Evolutionary conservation across 2,113 vertebrate genomes (phyloP), one percentile per base, ranked within the genome.

Genomic region (Suricata suricatta): DNA sequence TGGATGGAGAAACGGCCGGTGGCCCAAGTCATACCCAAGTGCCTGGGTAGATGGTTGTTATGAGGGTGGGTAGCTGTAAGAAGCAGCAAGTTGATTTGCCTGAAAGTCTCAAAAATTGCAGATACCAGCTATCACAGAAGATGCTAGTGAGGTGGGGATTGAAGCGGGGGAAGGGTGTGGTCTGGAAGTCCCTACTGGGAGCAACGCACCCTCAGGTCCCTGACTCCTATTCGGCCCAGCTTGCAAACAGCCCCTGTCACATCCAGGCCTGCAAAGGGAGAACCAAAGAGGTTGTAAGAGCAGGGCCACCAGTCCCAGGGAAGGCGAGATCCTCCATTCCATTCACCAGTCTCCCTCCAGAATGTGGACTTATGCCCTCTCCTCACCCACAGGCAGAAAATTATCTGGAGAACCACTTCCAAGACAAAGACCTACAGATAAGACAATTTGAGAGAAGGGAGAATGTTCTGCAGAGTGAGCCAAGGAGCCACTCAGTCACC

Each of bases 131-230:
- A 25, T 50, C 72, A 63, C 38, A 71, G 74, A 69, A 76, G 21
- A 27, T 17, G 21, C 19, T 47, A 6, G 44, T 44, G 25, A 64
- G 27, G 44, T 0, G 3, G 7, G 4, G 11, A 27, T 2, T 13
- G 10, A 54, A 60, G 57, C 5, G 21, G 21, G 21, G 21, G 35
- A 27, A 7, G 19, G 13, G 14, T 3, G 29, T 57, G 35, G 6
- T 68, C 16, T 83, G 19, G 47, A 47, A 83, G 31, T 74, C 27
- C 35, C 31, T n/a, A 38, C 23, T 31, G 52, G 57, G 27, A 92
- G 10, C 33, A 6, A 1, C 21, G 33, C 29, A 5, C 6, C 10
- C 60, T 15, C 4, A 41, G 7, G 2, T 33, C 38, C 27, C 66
- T 21, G 8, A 38, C 8, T 29, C 52, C 27, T 9, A 31, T 25